Base-by-base conservation (phyloP, 2,797 vertebrate genomes). In the Petrocephalus schoutedeni region DNA sequence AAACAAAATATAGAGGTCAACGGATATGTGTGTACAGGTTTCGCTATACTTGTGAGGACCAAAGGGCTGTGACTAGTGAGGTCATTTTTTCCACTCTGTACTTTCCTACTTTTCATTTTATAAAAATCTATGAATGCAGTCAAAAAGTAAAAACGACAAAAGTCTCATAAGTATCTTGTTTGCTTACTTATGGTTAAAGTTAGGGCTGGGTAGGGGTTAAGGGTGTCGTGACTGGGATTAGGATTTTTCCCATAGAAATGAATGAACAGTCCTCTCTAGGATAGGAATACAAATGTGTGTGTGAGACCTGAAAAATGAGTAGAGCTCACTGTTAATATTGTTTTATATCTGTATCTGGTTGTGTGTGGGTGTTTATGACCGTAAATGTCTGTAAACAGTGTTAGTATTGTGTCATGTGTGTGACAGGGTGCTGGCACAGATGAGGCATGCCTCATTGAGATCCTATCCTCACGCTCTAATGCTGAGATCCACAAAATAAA, bases 371-470 rank as follows among this genome's bases (percentile, higher is more conserved):
- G 77, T 82, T 49, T 85, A 53, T 36, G 28, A 12, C 32, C 64
- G 6, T 6, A 71, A 71, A 71, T 71, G 64, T 71, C 64, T 36
- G 64, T 16, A 36, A 71, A 71, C 64, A 71, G 64, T 28, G 12
- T 71, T 36, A 71, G n/a, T 84, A 77, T 9, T 86, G 49, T 51
- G 86, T 59, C 87, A 89, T 61, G 57, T 57, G 32, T 23, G 45
- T 90, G 14, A 88, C 92, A 99, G 98, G 98, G 98, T 0, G 97
- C 97, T 6, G 98, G 98, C 91, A 99, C 98, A 0, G 98, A 99
- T 87, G 98, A 99, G 92, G 97, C 97, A 74, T 99, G 98, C 92
- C 95, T 99, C 89, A 98, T 99, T 83, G 98, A 99, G 95, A 98
- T 99, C 93, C 92, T 99, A 64, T 95, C 98, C 36, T 99, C 98